Percentiles rank a stretch among this genome's conserved stretches.
These are phyloP conservation scores for Syngnathus floridae DNA, from an alignment of 2,113 vertebrate species.

Conservation along the genomic window DNA sequence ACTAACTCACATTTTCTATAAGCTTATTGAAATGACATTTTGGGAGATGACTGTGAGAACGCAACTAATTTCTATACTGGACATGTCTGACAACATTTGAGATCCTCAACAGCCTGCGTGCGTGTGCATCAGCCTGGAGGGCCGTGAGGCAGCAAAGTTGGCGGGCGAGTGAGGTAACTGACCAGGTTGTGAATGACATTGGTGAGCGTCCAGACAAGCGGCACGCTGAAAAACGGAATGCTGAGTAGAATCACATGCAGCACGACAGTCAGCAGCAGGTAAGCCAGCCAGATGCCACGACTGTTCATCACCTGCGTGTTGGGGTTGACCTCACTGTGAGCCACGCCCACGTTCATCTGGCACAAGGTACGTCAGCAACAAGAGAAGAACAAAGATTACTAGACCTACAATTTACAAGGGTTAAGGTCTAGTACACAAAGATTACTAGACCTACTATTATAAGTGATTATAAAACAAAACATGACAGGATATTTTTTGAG, in stretches of 20 bases:
- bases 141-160: background rate
- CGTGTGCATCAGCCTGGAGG: no score
- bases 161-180: constrained; percentile 34
- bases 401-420: no score
- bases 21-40: no score
- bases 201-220: constrained; percentile 90
- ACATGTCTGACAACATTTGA: background rate
- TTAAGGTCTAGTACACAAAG: no score
- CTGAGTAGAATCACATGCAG: constrained; percentile 85
- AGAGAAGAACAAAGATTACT: background rate
- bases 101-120: background rate
- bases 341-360: constrained; percentile 91
- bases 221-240: constrained; percentile 89
- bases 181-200: constrained; percentile 95
- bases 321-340: constrained; percentile 94
- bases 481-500: no score
- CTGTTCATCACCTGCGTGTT: constrained; percentile 94
- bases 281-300: constrained; percentile 89
- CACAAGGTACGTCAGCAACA: background rate
- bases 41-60: no score
- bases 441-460: no score
- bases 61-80: no score
- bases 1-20: no score
- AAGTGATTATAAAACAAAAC: no score
- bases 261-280: constrained; percentile 78